A percentile compares a stretch with the other conserved stretches of the same genome.
Conservation (phyloP, 2,797 vertebrate species). For the Florisuga fusca region DNA sequence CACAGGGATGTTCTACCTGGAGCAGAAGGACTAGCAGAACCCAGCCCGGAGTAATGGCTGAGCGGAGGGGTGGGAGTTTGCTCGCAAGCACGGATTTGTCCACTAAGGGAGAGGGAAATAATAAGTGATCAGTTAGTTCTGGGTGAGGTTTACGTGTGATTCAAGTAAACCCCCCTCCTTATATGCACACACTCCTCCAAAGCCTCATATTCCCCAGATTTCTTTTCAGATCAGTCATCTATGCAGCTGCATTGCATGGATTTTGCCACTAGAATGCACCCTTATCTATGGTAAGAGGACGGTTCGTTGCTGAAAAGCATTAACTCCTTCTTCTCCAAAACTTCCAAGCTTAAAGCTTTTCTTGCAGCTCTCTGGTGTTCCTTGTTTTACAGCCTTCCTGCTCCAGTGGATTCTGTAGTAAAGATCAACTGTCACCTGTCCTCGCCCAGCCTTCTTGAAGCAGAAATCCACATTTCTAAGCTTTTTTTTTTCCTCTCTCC, state of each 20-base stretch:
- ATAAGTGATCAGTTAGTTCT: neutral
- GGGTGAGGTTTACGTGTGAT: neutral
- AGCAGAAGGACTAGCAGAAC: neutral
- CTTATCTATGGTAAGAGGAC: constrained; percentile 81
- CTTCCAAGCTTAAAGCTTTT: neutral
- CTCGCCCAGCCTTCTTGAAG: neutral
- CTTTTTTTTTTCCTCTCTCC: neutral
- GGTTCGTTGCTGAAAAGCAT: constrained; percentile 42
- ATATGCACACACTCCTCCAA: constrained; percentile 13
- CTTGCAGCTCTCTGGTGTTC: constrained; percentile 29
- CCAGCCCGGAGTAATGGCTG: neutral
- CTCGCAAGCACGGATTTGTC: neutral
- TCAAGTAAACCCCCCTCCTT: neutral
- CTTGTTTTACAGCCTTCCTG: neutral
- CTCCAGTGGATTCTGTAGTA: neutral
- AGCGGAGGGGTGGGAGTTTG: neutral
- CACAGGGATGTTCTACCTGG: constrained; percentile 8
- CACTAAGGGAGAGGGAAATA: neutral
- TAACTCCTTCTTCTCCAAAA: constrained; percentile 57
- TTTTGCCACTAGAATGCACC: constrained; percentile 86
- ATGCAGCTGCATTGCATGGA: constrained; percentile 79
- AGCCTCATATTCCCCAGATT: constrained; percentile 35
- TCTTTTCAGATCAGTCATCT: constrained; percentile 54
- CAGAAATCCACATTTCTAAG: neutral
- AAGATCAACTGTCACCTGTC: neutral